Evolutionary conservation across 2,888 invertebrate species (phyloP), one percentile per base, ranked within the genome.

Genomic region (Chrysina gloriosa): DNA sequence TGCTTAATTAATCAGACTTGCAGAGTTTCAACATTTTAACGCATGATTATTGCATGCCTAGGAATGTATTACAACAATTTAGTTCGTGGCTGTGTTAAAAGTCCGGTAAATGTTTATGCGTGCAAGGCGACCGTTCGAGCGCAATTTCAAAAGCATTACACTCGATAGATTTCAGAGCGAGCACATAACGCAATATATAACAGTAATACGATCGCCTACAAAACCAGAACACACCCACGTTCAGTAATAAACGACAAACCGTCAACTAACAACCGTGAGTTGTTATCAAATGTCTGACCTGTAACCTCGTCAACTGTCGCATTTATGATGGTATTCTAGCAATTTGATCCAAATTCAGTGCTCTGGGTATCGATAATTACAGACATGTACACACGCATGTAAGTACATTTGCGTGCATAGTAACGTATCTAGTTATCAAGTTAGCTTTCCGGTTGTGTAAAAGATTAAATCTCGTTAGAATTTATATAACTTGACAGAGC

Each of bases 201-300:
- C 56, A 39, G 56, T 45, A 56, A 54, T 56, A 45, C 65, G 56
- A 65, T 65, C 65, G 65, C 65, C 56, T 54, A 65, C 65, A 54
- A 34, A 65, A 65, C 54, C 65, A 56, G 65, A 70, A 68, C 66
- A 70, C 69, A 65, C 71, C 71, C 66, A 70, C 70, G 70, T 48
- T 31, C 48, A 54, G 64, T 64, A 70, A 69, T 71, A 67, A 71
- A 71, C 69, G 69, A 69, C 69, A 68, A 71, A 63, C 63, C 64
- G 69, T 69, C 71, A 69, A 65, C 71, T 68, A 71, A 71, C 63
- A 68, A 69, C 63, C 61, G 69, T 69, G 69, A 70, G 67, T 70
- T 70, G 68, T 65, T 69, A 68, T 69, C 66, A 68, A 66, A 58
- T 50, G 48, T 54, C 63, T 66, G 69, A 71, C 69, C 71, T 63